Percentiles rank a stretch among this genome's conserved stretches.
phyloP scores from a whole-genome alignment of 2,797 vertebrate genomes.

The Huso huso region DNA sequence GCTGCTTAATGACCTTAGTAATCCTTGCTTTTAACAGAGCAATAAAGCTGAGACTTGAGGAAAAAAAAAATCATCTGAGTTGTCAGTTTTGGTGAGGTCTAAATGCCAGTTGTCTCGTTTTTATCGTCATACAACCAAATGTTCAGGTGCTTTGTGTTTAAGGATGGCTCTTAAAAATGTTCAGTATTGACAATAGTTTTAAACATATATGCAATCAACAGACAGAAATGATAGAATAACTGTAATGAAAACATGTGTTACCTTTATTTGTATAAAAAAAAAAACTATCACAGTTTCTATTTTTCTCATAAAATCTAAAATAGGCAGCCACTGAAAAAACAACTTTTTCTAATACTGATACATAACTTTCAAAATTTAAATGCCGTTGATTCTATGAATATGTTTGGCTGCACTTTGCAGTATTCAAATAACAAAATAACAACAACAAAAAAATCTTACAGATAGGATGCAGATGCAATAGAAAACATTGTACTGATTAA shows the following conservation, averaged over 20 bases:
- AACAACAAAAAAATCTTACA: not conserved
- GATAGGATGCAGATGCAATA: slow-evolving; percentile 1
- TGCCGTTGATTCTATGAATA: no score
- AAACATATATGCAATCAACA: no score
- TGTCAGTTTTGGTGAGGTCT: slow-evolving; percentile 39
- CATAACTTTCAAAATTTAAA: no score
- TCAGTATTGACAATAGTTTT: no score
- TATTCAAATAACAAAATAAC: not conserved
- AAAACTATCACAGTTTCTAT: no score
- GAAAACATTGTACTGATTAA: slow-evolving; percentile 9
- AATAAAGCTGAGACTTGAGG: slow-evolving; percentile 54
- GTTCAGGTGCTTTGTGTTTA: not conserved
- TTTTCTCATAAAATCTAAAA: no score
- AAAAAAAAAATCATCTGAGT: slow-evolving; percentile 61
- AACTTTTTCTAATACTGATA: no score
- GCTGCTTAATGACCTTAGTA: slow-evolving; percentile 94
- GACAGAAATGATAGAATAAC: no score
- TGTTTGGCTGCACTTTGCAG: not conserved
- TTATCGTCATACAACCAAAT: slow-evolving; percentile 27
- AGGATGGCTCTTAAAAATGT: no score
- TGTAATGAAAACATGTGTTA: no score
- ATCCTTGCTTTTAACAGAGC: slow-evolving; percentile 80
- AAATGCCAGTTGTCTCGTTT: slow-evolving; percentile 40
- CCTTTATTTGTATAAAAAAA: no score
- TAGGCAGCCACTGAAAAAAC: no score